Conservation (phyloP, 2,888 invertebrate species). For the Phengaris arion region DNA sequence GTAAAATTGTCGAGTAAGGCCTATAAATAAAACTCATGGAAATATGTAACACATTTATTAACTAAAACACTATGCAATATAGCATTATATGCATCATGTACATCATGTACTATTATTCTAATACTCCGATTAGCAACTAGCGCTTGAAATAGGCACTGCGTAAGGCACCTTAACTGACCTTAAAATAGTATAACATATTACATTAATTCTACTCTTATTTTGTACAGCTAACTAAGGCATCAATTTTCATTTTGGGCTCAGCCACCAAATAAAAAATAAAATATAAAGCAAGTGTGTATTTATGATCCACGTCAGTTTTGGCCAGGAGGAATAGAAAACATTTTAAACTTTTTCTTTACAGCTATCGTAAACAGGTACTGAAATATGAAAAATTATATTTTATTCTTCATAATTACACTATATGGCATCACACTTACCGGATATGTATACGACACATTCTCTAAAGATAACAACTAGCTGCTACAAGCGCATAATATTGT, state of each 20-base stretch:
- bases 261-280: neutral
- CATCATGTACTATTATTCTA: slow-evolving; percentile 47
- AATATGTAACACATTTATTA: slow-evolving; percentile 53
- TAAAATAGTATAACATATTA: neutral
- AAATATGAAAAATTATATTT: neutral
- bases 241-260: neutral
- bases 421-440: neutral
- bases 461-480: slow-evolving; percentile 6
- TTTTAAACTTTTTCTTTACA: no score
- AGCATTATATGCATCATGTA: slow-evolving; percentile 47
- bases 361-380: neutral
- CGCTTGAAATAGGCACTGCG: slow-evolving; percentile 41
- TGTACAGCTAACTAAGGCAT: neutral
- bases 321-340: neutral
- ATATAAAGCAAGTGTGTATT: slow-evolving; percentile 7
- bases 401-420: neutral
- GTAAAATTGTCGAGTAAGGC: no score
- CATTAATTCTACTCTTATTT: neutral
- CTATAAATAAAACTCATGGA: slow-evolving; percentile 36
- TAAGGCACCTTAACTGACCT: slow-evolving; percentile 32
- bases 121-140: slow-evolving; percentile 60
- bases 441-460: neutral
- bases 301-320: neutral
- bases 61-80: slow-evolving; percentile 40
- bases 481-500: neutral